Base-by-base conservation (phyloP, 1,140 invertebrate species). In the Tetragonula clypearis region DNA sequence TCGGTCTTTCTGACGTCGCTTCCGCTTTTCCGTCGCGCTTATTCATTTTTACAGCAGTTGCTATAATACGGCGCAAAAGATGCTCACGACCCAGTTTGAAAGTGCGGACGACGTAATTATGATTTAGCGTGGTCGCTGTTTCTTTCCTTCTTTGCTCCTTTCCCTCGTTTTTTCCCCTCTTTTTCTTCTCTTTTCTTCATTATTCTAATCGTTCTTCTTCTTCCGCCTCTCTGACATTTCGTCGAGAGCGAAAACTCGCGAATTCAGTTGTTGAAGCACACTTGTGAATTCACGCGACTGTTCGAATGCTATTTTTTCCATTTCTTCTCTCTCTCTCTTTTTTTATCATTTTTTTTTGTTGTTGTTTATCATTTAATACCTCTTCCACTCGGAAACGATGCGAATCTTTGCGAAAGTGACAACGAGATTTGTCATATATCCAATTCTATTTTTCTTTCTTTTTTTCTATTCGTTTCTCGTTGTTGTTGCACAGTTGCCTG, bases 31-130 rank as follows among this genome's bases (percentile, higher is more conserved):
- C 58, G 69, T 75, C 79, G 69, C 71, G 60, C 71, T 80, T 85
- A 85, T 81, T 85, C 79, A 75, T 81, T 85, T 85, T 80, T 85
- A 80, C 84, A 80, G 79, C 78, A 85, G 82, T 84, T 84, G 82
- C 77, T 72, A 77, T 23, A 56, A 79, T 79, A 71, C 68, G 68
- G 76, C 68, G 82, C 68, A 62, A 84, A 79, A 79, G 82, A 84
- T 84, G 68, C 55, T 79, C 82, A 69, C 77, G 77, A 72, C 82
- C 82, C 82, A 84, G 82, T 84, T 84, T 69, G 55, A 84, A 79
- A 68, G 58, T 15, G 55, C 75, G 66, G 41, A n/a, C 77, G 68
- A 79, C 72, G 82, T 84, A 79, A 84, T 84, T 84, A 84, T 84
- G 82, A 84, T 84, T 84, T 84, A 84, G 41, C 56, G n/a, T 72